Conservation (phyloP, 2,113 vertebrate species). For the Corythornis madagascariensis region DNA sequence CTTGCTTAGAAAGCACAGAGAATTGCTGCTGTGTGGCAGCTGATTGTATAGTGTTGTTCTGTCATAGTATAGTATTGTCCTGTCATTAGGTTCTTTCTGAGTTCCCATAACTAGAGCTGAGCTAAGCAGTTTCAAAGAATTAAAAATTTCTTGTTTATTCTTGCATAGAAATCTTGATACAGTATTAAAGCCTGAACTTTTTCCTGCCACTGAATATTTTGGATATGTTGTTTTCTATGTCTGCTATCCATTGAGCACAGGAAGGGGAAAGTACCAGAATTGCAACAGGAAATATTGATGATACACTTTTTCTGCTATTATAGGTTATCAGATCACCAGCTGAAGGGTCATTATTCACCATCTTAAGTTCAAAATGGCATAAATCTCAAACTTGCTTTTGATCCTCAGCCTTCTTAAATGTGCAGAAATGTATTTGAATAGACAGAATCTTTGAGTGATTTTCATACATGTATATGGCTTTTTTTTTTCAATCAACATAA, state of each 20-base stretch:
- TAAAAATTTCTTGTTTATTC: not conserved
- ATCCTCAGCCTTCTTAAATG: not conserved
- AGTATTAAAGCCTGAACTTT: not conserved
- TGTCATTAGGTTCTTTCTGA: not conserved
- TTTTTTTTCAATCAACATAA: not conserved
- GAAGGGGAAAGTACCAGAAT: not conserved
- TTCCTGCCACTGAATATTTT: not conserved
- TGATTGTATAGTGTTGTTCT: not conserved
- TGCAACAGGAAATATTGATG: not conserved
- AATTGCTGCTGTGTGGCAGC: not conserved
- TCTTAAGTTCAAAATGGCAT: not conserved
- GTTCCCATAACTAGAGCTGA: not conserved
- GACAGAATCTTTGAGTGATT: not conserved
- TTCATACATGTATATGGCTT: not conserved
- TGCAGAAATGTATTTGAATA: not conserved
- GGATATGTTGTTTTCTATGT: not conserved
- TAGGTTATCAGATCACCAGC: not conserved
- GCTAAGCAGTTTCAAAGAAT: not conserved
- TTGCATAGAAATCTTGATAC: not conserved
- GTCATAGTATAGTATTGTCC: not conserved
- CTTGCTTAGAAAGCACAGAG: not conserved
- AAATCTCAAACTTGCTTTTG: not conserved
- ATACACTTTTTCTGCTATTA: too few relatives aligned
- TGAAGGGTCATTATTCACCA: not conserved
- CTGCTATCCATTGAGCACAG: not conserved